These are phyloP conservation scores for Pao palembangensis DNA, from an alignment of 2,113 vertebrate genomes.

Conservation along the genomic window DNA sequence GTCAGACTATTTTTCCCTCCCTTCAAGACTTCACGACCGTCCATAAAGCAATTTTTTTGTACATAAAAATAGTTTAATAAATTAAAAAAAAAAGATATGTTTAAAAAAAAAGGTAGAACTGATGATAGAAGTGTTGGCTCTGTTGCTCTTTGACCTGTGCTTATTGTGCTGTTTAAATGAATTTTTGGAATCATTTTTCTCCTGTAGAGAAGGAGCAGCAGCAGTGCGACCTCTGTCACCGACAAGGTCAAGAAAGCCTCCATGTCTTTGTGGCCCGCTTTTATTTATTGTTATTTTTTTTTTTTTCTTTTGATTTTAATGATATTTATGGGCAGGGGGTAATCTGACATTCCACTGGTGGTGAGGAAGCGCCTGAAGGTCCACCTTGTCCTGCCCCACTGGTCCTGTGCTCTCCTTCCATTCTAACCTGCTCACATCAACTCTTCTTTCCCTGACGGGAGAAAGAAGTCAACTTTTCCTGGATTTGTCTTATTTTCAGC, in stretches of 20 bases:
- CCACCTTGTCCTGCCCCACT: slow-evolving; percentile 38
- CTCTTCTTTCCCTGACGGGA: slow-evolving; percentile 10
- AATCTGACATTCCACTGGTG: slow-evolving; percentile 67
- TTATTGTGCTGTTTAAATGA: slow-evolving; percentile 74
- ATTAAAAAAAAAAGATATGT: slow-evolving; percentile 54
- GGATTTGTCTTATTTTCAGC: slow-evolving; percentile 53
- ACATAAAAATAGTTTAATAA: slow-evolving; percentile 75
- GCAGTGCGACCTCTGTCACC: neutral
- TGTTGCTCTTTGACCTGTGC: slow-evolving; percentile 77
- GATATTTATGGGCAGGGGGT: slow-evolving; percentile 3
- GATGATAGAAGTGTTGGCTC: slow-evolving; percentile 69
- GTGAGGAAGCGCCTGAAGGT: slow-evolving; percentile 4
- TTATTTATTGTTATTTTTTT: neutral
- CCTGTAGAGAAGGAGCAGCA: slow-evolving; percentile 19
- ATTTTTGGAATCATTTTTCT: slow-evolving; percentile 60
- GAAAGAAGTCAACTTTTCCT: slow-evolving; percentile 59
- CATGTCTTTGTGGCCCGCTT: neutral
- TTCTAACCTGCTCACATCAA: slow-evolving; percentile 64
- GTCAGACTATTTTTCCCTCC: slow-evolving; percentile 12
- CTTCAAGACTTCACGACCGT: slow-evolving; percentile 55
- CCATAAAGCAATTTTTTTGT: slow-evolving; percentile 66
- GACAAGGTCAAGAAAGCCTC: neutral
- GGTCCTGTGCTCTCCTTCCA: slow-evolving; percentile 68
- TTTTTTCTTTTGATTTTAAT: neutral
- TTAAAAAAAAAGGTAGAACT: slow-evolving; percentile 54